Conservation (phyloP, 2,888 invertebrate species). For the Nezara viridula region DNA sequence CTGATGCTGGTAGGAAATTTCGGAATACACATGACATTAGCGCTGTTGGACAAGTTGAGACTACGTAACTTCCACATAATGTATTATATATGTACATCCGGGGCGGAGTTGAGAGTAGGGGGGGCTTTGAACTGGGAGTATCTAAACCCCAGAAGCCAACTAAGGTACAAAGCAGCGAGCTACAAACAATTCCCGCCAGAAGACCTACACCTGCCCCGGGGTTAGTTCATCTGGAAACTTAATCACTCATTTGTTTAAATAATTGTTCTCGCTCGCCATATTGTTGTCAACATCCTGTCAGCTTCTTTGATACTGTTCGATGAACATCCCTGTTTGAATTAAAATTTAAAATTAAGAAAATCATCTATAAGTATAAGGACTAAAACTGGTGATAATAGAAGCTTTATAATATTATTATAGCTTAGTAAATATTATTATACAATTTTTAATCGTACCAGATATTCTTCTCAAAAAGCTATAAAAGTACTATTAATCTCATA, state of each 20-base stretch:
- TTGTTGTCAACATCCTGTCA: background rate
- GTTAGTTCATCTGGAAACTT: background rate
- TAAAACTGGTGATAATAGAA: no score
- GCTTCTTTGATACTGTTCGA: no score
- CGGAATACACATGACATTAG: background rate
- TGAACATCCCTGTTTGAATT: no score
- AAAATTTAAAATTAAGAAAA: no score
- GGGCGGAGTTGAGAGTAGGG: background rate
- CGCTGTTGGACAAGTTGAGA: background rate
- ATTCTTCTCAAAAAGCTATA: no score
- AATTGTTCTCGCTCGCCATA: background rate
- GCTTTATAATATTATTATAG: no score
- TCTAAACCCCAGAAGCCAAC: constrained; percentile 24
- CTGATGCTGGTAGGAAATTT: background rate
- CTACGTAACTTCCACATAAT: constrained; percentile 7
- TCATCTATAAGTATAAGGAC: no score
- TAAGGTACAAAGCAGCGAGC: background rate
- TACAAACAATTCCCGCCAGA: constrained; percentile 7
- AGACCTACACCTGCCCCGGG: background rate
- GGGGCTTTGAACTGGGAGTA: background rate
- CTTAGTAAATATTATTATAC: no score
- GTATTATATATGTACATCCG: constrained; percentile 31
- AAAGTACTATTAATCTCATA: no score
- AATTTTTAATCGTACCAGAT: no score
- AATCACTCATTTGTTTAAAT: constrained; percentile 35